Percentiles rank a stretch among this genome's conserved stretches.
Conservation (phyloP, 2,888 invertebrate genomes). For the Leptopilina drosophilae region DNA sequence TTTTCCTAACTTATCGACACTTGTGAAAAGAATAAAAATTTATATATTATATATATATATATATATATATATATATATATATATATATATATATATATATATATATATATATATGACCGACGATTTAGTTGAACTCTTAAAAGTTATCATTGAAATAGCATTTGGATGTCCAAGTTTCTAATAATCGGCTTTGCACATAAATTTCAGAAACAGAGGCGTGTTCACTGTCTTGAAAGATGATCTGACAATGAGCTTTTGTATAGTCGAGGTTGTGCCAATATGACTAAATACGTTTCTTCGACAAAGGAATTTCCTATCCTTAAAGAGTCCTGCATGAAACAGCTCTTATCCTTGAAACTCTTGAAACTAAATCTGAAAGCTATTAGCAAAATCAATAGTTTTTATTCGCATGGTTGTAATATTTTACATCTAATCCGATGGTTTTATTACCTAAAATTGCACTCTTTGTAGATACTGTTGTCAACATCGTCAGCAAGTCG, state of each 20-base stretch:
- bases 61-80: too few relatives aligned
- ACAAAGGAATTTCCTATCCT: background rate
- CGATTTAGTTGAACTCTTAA: too few relatives aligned
- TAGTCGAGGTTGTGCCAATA: background rate
- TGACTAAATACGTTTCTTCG: conserved; percentile 5
- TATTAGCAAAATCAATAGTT: conserved; percentile 6
- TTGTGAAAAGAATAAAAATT: too few relatives aligned
- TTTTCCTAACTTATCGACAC: too few relatives aligned
- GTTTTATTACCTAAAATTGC: too few relatives aligned
- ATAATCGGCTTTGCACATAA: conserved; percentile 27
- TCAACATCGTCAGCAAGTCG: too few relatives aligned
- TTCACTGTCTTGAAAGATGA: background rate
- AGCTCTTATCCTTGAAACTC: background rate
- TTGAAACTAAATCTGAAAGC: background rate
- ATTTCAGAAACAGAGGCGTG: background rate
- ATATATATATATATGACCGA: too few relatives aligned
- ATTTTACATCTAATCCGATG: too few relatives aligned
- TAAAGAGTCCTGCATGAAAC: conserved; percentile 3
- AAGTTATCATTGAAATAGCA: too few relatives aligned
- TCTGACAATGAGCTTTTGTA: conserved; percentile 14
- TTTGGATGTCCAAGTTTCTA: background rate
- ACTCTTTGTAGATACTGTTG: too few relatives aligned
- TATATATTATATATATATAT: too few relatives aligned
- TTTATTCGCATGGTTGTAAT: background rate
- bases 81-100: too few relatives aligned